These are phyloP conservation scores for Malurus melanocephalus DNA, from an alignment of 2,113 vertebrate genomes.

Conservation along the genomic window DNA sequence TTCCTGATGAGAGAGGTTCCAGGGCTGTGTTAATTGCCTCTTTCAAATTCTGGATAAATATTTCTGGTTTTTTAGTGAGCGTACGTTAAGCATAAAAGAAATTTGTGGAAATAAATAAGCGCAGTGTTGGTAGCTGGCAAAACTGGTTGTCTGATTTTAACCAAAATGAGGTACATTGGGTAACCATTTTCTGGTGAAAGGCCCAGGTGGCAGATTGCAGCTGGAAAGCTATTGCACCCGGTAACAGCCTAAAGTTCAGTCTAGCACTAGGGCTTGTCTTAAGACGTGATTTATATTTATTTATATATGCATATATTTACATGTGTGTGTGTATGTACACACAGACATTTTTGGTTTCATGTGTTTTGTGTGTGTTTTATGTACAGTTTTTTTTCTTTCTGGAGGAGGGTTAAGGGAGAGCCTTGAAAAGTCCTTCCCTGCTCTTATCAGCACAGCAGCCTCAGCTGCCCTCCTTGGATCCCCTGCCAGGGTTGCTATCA, in stretches of 20 bases:
- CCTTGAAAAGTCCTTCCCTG: constrained; percentile 84
- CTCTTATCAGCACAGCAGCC: constrained; percentile 93
- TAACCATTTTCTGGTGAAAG: constrained; percentile 66
- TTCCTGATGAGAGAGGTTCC: constrained; percentile 46
- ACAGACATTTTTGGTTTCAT: not conserved
- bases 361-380: constrained; percentile 7
- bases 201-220: constrained; percentile 73
- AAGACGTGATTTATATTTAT: not conserved
- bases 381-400: constrained; percentile 73
- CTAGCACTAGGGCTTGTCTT: constrained; percentile 67
- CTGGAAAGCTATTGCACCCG: constrained; percentile 64
- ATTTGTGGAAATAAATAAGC: not conserved
- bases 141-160: constrained; percentile 59
- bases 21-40: constrained; percentile 75
- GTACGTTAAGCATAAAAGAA: constrained; percentile 1
- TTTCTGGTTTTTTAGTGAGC: constrained; percentile 3
- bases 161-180: constrained; percentile 56
- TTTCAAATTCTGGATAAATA: constrained; percentile 56
- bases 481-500: constrained; percentile 98
- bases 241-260: constrained; percentile 77
- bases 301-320: not conserved
- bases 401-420: constrained; percentile 77
- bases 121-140: constrained; percentile 33
- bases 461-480: constrained; percentile 95
- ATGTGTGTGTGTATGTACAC: not conserved